These are phyloP conservation scores for Laspeyria flexula DNA, from an alignment of 2,888 invertebrate genomes.

Conservation along the genomic window DNA sequence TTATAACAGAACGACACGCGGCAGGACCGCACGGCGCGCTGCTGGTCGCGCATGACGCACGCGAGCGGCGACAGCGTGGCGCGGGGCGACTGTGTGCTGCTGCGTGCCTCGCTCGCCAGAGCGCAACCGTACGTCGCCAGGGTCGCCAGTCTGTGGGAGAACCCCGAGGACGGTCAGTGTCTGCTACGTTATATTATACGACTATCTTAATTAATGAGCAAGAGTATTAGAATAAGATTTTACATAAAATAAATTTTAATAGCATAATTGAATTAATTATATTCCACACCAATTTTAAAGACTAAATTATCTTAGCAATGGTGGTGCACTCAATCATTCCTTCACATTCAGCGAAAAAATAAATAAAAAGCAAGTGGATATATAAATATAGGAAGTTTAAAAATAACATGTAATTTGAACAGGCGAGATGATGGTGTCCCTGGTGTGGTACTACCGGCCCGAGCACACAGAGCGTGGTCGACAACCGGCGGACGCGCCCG, in stretches of 20 bases:
- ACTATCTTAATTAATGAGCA: not conserved
- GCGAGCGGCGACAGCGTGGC: conserved; percentile 94
- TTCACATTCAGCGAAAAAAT: too few species aligned
- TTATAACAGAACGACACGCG: conserved; percentile 70
- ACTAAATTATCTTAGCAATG: too few species aligned
- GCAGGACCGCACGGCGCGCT: conserved; percentile 89
- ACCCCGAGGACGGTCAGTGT: conserved; percentile 95
- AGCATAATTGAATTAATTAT: too few species aligned
- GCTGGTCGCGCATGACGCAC: conserved; percentile 96
- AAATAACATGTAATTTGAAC: conserved; percentile 23
- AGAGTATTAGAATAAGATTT: too few species aligned
- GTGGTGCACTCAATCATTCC: too few species aligned
- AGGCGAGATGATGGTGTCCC: conserved; percentile 99
- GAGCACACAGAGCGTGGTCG: conserved; percentile 98
- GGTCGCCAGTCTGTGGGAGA: conserved; percentile 97
- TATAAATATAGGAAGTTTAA: too few species aligned
- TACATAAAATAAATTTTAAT: too few species aligned
- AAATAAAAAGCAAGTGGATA: too few species aligned
- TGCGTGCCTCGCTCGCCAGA: conserved; percentile 94
- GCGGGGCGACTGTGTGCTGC: conserved; percentile 95
- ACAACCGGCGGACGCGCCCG: conserved; percentile 91
- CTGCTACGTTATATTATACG: not conserved
- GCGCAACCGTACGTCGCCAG: conserved; percentile 96
- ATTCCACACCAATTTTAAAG: too few species aligned
- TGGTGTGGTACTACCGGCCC: conserved; percentile 98